Evolutionary conservation across 2,888 invertebrate genomes (phyloP), one percentile per base, ranked within the genome.

Genomic region (Tethea ocularis): DNA sequence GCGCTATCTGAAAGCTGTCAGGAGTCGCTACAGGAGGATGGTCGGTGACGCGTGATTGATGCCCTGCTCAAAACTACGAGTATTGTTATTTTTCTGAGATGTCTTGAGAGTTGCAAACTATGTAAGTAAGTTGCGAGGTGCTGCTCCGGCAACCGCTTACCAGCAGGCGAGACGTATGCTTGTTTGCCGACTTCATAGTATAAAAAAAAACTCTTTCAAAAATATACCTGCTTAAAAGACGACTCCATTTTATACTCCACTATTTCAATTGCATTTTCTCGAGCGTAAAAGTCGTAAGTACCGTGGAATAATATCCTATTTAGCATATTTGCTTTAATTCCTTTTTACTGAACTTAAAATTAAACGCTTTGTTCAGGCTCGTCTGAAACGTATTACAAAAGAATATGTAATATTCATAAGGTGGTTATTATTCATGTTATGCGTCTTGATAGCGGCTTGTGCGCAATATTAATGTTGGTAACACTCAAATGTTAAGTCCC

Each of bases 351-450:
- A 71, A 62, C 69, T 67, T 70, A 67, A 63, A 58, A 55, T 52
- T 51, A 59, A 57, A 57, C 54, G 60, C 41, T 59, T 57, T 59
- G 57, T 61, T 56, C 56, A 52, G 46, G 51, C 56, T 56, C 52
- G 61, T 58, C 59, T 62, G 62, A 54, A 60, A 33, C 38, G 57
- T 33, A 23, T 51, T 64, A 75, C 74, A 82, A 82, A 81, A 78
- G 77, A 78, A 81, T 72, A 76, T 77, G 77, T 72, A 74, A 79
- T 78, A 82, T 83, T 82, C 82, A 83, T 82, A 77, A 66, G 72
- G 66, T 58, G 46, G 46, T 46, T 64, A 71, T 73, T 78, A 78
- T 78, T 78, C 73, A 75, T 74, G 68, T 58, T 72, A 74, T 79
- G 75, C 75, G 71, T 65, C 5, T 20, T 33, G 33, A 33, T 33